Conservation (phyloP, 2,113 vertebrate species). For the Tetrax tetrax region DNA sequence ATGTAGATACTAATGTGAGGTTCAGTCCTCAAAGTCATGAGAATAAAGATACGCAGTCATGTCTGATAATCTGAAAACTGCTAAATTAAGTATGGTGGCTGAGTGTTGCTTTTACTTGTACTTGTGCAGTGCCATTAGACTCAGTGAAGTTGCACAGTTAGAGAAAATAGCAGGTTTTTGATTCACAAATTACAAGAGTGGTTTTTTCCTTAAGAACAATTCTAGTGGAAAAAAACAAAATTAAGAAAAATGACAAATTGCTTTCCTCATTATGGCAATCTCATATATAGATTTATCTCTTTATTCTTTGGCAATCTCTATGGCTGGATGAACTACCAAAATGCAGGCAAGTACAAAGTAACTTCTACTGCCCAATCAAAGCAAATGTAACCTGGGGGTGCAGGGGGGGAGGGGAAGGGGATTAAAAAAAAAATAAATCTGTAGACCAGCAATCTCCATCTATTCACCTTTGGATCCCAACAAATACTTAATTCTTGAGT, state of each 20-base stretch:
- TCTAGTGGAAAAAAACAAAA: background rate
- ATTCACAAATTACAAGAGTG: background rate
- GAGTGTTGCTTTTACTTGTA: background rate
- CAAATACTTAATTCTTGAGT: background rate
- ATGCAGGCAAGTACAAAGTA: background rate
- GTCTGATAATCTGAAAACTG: background rate
- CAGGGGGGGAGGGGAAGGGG: rapidly evolving
- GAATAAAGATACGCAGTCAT: background rate
- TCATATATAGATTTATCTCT: background rate
- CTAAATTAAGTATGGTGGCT: background rate
- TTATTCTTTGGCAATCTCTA: background rate
- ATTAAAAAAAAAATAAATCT: background rate
- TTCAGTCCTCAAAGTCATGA: background rate
- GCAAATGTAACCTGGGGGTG: background rate
- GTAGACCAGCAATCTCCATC: background rate
- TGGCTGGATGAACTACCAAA: background rate
- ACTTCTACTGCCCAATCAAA: background rate
- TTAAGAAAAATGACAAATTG: background rate
- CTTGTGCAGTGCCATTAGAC: background rate
- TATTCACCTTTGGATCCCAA: background rate
- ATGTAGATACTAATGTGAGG: background rate
- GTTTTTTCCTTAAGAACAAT: background rate
- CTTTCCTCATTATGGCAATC: background rate
- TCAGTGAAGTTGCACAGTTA: background rate
- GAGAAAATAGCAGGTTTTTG: background rate